These are phyloP conservation scores for Passer domesticus DNA, from an alignment of 2,113 vertebrate species.

Conservation along the genomic window DNA sequence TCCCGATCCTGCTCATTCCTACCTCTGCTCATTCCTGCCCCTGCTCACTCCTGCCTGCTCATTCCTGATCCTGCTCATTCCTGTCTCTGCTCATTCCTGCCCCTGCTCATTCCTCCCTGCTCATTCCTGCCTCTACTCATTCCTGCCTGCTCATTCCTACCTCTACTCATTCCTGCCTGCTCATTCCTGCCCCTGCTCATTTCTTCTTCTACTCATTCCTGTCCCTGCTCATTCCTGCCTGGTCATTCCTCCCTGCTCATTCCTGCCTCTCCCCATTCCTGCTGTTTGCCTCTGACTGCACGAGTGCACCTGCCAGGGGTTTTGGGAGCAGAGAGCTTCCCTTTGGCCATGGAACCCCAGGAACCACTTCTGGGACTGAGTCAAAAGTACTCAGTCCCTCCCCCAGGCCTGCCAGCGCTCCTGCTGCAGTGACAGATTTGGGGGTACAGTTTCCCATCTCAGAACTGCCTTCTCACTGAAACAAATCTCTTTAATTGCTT, in stretches of 20 bases:
- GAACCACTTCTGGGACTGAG: no score
- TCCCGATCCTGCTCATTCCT: neutral
- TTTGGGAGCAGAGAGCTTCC: neutral
- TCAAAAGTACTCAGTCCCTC: neutral
- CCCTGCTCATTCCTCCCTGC: neutral
- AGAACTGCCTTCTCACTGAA: neutral
- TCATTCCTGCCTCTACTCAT: neutral
- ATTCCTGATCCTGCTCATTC: no score
- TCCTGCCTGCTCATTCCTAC: neutral
- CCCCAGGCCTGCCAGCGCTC: neutral
- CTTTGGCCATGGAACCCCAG: neutral
- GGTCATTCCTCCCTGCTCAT: neutral
- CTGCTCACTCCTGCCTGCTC: neutral
- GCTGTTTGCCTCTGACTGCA: neutral
- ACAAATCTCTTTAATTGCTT: neutral
- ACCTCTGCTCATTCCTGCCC: neutral
- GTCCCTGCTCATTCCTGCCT: accelerated
- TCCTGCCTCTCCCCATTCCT: neutral
- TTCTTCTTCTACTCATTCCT: no score
- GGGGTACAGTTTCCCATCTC: neutral
- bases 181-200: no score
- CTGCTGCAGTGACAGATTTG: neutral
- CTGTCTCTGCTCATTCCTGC: neutral
- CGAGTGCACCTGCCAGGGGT: neutral
- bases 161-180: no score